These are phyloP conservation scores for Rhynchomys soricoides DNA, from an alignment of 2,113 vertebrate species.

Conservation along the genomic window DNA sequence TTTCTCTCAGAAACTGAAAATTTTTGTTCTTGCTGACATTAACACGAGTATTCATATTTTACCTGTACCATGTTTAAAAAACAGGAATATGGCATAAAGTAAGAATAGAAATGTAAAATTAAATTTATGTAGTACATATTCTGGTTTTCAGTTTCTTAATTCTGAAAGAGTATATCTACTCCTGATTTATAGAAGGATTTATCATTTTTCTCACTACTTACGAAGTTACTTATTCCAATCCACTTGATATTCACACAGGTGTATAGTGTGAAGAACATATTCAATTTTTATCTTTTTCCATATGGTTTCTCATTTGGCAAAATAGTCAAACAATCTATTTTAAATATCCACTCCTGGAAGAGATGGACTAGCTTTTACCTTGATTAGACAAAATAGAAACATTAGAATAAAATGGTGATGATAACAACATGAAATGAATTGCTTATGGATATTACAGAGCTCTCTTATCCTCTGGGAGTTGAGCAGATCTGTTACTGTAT, in stretches of 20 bases:
- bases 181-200: neutral
- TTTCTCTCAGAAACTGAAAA: neutral
- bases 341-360: constrained; percentile 39
- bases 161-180: neutral
- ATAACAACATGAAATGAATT: constrained; percentile 15
- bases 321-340: constrained; percentile 61
- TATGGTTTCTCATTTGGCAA: constrained; percentile 61
- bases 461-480: neutral
- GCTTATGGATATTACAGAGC: neutral
- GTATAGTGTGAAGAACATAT: constrained; percentile 61
- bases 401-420: constrained; percentile 35
- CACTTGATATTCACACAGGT: constrained; percentile 66
- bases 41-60: neutral
- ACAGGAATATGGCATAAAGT: neutral
- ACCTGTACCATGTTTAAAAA: neutral
- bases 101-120: constrained; percentile 27
- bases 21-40: neutral
- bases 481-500: neutral
- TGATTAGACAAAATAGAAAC: constrained; percentile 52
- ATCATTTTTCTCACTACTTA: neutral
- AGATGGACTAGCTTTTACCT: constrained; percentile 2
- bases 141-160: constrained; percentile 15
- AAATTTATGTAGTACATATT: neutral
- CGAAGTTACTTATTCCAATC: constrained; percentile 45
- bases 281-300: constrained; percentile 70